Evolutionary conservation across 37 sponge, comb jelly and placozoan genomes (phyloP), one percentile per base, ranked within the genome.

Genomic region (Tethya wilhelma): DNA sequence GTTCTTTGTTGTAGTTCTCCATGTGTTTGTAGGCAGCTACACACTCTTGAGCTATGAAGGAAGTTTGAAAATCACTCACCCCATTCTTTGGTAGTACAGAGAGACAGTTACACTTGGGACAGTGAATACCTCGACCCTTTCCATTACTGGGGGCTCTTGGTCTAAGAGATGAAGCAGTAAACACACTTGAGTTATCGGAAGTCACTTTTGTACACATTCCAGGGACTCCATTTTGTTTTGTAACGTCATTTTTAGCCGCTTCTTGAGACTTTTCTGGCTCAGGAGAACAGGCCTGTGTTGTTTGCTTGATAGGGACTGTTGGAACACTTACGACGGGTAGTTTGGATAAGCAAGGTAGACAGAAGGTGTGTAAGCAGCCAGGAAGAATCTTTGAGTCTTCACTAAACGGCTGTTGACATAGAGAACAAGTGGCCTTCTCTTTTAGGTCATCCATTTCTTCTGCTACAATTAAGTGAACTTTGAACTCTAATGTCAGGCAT

Each of bases 361-460:
- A 72, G 73, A 72, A 45, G 42, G 49, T 55, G 73, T 72, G 73
- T 2, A 72, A 34, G 29, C 73, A 72, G 4, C 55, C 55, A 26
- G 73, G 73, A 19, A 72, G 73, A 25, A 72, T 34, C 55, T 72
- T 72, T 29, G 73, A 55, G n/a, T 1, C 4, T 8, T 72, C 73
- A 22, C 33, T 32, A 55, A 31, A 72, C 34, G 55, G 73, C 17
- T 42, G 46, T 19, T 49, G 4, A 49, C 73, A 72, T 1, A 26
- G 1, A 5, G 73, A 31, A 49, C 73, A 72, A 26, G 28, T 31
- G 1, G 49, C 44, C 55, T 72, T 72, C 30, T 72, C 36, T 22
- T 11, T 17, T n/a, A 70, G 46, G 4, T 30, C 17, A 22, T 41
- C 71, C 46, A 43, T 41, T 8, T 6, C 71, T 4, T 23, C 20